phyloP scores from a whole-genome alignment of 2,888 invertebrate species.

The Pyralis farinalis region DNA sequence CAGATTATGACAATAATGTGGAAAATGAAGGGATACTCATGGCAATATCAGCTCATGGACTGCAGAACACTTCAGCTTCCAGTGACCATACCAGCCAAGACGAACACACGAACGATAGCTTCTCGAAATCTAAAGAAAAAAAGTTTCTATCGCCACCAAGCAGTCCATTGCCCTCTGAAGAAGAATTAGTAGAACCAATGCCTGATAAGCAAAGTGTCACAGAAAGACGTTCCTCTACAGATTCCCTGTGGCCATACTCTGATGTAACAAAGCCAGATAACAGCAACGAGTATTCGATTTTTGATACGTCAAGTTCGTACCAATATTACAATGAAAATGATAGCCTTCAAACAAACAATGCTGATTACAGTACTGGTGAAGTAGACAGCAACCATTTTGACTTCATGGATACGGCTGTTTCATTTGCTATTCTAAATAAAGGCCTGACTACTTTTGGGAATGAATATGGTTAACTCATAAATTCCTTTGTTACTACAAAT shows the following conservation, averaged over 20 bases:
- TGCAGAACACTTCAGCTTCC: conserved; percentile 67
- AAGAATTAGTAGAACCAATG: conserved; percentile 27
- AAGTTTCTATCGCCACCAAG: conserved; percentile 33
- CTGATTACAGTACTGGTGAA: conserved; percentile 31
- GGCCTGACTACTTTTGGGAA: conserved; percentile 81
- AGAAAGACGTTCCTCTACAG: conserved; percentile 31
- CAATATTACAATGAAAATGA: conserved; percentile 40
- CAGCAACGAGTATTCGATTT: conserved; percentile 34
- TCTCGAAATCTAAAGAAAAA: conserved; percentile 22
- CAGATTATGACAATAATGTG: conserved; percentile 75
- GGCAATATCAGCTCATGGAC: conserved; percentile 87
- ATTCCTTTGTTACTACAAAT: neutral
- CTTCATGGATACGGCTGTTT: conserved; percentile 87
- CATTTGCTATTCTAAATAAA: conserved; percentile 87
- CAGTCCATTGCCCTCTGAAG: conserved; percentile 41
- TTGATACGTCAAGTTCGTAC: conserved; percentile 35
- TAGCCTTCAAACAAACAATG: conserved; percentile 29
- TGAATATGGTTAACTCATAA: conserved; percentile 59
- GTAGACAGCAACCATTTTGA: conserved; percentile 65
- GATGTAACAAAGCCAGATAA: conserved; percentile 28
- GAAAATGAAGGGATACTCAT: conserved; percentile 87
- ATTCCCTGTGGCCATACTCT: conserved; percentile 39
- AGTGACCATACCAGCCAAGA: conserved; percentile 22
- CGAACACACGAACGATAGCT: conserved; percentile 6
- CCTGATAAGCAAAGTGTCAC: conserved; percentile 27